Base-by-base conservation (phyloP, 2,113 vertebrate species). In the Thalassoma bifasciatum region DNA sequence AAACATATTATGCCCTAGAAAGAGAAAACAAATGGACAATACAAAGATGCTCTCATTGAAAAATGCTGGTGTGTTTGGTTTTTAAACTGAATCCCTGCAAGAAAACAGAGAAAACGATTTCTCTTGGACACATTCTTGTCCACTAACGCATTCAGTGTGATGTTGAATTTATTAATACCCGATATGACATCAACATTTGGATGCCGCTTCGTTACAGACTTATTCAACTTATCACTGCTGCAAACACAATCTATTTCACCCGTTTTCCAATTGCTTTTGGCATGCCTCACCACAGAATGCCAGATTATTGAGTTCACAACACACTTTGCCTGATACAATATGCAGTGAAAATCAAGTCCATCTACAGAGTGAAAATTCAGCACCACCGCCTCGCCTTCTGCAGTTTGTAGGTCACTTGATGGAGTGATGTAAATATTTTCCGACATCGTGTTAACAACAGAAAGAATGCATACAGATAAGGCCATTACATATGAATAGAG, bases 311-410 rank as follows among this genome's bases (percentile, higher is more conserved):
- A 84, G 80, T 83, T 88, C 84, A 75, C 66, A 62, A 36, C 77
- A 75, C 75, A 73, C 68, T 75, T 57, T 34, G 38, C 52, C 49
- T 49, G 64, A 79, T 83, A 78, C 68, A 72, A 74, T 87, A 87
- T 90, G 84, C 85, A 85, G 86, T 10, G 81, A 68, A 70, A 88
- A 84, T 88, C 70, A 78, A 83, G 74, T 83, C 66, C n/a, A 36
- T 83, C 53, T 79, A 58, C 24, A 64, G n/a, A 49, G 40, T 52
- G 54, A 12, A 69, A 37, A 70, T 49, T 26, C 53, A 22, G 22
- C 1, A 14, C 5, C 5, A 10, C n/a, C 26, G 10, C 26, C 13
- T 49, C 0, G 1, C 36, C 68, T 63, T 75, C 72, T 75, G 49
- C 67, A 80, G 70, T 84, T 81, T 84, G 59, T 34, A 53, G 75